Percentiles rank a stretch among this genome's conserved stretches.
Evolutionary conservation across 2,888 invertebrate species (phyloP).

Genomic region (Drosophila borborema): DNA sequence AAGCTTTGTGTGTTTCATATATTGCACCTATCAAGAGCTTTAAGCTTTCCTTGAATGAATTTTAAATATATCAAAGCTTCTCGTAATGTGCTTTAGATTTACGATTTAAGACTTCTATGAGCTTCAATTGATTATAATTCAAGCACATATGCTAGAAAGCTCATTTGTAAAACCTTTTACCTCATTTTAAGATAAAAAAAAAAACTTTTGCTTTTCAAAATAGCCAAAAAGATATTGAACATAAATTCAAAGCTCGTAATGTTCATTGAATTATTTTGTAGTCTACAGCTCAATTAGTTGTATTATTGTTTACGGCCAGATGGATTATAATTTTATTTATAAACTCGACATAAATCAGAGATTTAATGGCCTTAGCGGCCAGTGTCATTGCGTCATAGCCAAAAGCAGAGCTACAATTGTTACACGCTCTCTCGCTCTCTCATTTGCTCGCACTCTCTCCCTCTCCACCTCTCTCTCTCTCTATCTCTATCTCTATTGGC

Average conservation of each 20-base stretch:
- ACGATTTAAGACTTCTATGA: neutral
- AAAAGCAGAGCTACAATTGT: constrained; percentile 14
- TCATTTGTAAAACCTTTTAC: too few relatives aligned
- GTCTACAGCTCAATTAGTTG: neutral
- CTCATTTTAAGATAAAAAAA: neutral
- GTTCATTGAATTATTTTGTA: neutral
- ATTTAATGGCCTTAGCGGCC: constrained; percentile 10
- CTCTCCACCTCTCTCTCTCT: too few relatives aligned
- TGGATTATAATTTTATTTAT: constrained; percentile 2
- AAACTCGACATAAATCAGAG: constrained; percentile 4
- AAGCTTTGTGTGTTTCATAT: neutral
- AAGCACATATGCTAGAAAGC: neutral
- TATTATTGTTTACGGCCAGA: neutral
- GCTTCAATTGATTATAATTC: neutral
- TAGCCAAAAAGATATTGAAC: neutral
- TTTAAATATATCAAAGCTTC: too few relatives aligned
- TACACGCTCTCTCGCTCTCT: neutral
- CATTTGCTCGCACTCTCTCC: neutral
- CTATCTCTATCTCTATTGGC: neutral
- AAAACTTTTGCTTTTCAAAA: neutral
- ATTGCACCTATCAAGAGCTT: neutral
- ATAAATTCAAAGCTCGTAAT: neutral
- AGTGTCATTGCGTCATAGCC: constrained; percentile 44
- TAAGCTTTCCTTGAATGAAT: neutral
- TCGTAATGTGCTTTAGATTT: neutral